A percentile compares a stretch with the other conserved stretches of the same genome.
Evolutionary conservation across 2,888 invertebrate species (phyloP).

Genomic region (Mesorhabditis sp.): DNA sequence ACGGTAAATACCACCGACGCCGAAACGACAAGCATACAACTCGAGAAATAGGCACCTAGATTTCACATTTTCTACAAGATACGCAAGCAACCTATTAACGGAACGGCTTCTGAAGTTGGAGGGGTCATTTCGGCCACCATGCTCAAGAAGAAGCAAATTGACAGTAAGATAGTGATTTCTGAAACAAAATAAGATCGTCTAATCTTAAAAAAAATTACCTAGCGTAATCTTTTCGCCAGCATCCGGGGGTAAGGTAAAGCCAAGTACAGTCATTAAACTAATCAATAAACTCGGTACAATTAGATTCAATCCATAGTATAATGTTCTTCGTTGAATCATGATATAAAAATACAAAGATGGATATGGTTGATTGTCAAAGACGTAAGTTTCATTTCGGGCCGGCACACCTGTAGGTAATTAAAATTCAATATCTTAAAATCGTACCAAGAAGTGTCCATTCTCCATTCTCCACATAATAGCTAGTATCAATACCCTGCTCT

Average conservation of each 20-base stretch:
- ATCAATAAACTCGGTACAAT: conserved; percentile 98
- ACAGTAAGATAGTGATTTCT: conserved; percentile 66
- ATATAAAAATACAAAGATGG: conserved; percentile 93
- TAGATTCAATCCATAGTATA: conserved; percentile 98
- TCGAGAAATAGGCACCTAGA: conserved; percentile 45
- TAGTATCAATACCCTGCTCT: conserved; percentile 46
- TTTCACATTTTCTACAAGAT: neutral
- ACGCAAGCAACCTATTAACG: conserved; percentile 36
- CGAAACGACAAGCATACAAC: conserved; percentile 45
- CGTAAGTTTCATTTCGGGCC: conserved; percentile 64
- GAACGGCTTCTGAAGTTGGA: conserved; percentile 56
- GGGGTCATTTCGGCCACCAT: conserved; percentile 96
- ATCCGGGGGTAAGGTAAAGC: conserved; percentile 95
- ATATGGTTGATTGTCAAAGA: conserved; percentile 78
- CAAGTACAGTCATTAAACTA: conserved; percentile 94
- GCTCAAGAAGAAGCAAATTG: conserved; percentile 94
- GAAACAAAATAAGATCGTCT: conserved; percentile 9
- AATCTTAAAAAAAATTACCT: conserved; percentile 65
- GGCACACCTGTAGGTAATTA: conserved; percentile 33
- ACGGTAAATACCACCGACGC: conserved; percentile 48
- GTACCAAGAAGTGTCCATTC: conserved; percentile 86
- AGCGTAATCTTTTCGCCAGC: conserved; percentile 97
- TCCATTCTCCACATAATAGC: conserved; percentile 96
- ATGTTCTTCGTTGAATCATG: conserved; percentile 87
- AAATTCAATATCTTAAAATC: neutral